Evolutionary conservation across 2,888 invertebrate genomes (phyloP).

Genomic region (Harmothoe impar): DNA sequence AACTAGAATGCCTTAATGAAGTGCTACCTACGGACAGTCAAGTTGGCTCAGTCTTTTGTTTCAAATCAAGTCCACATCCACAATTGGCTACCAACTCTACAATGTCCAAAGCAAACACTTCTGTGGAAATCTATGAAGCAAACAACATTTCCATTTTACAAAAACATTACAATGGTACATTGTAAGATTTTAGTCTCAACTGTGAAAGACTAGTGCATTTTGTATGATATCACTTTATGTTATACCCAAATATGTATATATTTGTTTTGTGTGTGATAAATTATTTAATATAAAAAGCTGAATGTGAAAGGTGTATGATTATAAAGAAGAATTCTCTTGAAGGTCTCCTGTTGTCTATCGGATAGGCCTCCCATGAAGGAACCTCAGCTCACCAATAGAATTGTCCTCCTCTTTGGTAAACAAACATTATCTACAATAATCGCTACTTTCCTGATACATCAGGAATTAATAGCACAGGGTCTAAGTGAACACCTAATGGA

Average conservation of each 20-base stretch:
- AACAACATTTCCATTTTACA: conserved; percentile 47
- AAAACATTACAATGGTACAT: conserved; percentile 16
- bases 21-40: conserved; percentile 51
- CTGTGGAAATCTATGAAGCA: conserved; percentile 61
- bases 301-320: background rate
- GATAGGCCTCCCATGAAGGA: background rate
- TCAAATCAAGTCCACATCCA: conserved; percentile 41
- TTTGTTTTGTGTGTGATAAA: background rate
- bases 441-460: background rate
- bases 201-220: conserved; percentile 60
- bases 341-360: conserved; percentile 29
- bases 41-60: conserved; percentile 53
- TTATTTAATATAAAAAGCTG: conserved; percentile 38
- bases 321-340: background rate
- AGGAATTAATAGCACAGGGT: too few relatives aligned
- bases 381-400: conserved; percentile 31
- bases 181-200: conserved; percentile 42
- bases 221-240: conserved; percentile 51
- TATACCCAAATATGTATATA: conserved; percentile 9
- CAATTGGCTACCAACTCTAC: conserved; percentile 33
- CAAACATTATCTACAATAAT: background rate
- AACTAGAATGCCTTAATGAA: conserved; percentile 60
- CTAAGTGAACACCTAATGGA: background rate
- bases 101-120: conserved; percentile 57
- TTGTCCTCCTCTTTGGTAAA: conserved; percentile 60